These are phyloP conservation scores for Lepilemur ruficaudatus DNA, from an alignment of 2,797 vertebrate genomes.

Conservation along the genomic window DNA sequence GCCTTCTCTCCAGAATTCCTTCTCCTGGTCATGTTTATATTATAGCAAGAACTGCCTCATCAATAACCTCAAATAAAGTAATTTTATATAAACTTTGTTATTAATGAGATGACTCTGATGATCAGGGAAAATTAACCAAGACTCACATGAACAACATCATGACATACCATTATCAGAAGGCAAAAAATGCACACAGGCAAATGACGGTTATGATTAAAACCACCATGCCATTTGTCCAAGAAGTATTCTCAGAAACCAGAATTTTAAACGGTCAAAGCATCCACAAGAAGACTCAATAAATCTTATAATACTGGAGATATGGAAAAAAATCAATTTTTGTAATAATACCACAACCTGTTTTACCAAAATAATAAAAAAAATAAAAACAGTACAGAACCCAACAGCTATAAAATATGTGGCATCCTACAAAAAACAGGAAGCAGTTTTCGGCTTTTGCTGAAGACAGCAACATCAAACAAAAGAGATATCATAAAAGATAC, in stretches of 20 bases:
- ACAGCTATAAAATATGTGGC: background rate
- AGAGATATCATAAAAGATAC: background rate
- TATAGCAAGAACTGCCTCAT: background rate
- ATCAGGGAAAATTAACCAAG: background rate
- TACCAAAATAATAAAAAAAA: constrained; percentile 2
- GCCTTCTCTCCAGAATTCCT: background rate
- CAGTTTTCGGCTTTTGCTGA: background rate
- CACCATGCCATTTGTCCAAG: background rate
- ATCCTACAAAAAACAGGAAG: background rate
- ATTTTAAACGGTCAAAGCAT: background rate
- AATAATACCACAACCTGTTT: background rate
- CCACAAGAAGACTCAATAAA: background rate
- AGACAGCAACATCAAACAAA: background rate
- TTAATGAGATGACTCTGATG: background rate
- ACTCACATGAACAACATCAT: background rate
- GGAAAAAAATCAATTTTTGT: background rate
- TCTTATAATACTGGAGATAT: background rate
- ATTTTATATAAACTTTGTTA: background rate
- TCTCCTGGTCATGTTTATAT: background rate
- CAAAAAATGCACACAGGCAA: background rate
- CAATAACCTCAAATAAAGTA: constrained; percentile 34
- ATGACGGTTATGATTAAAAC: background rate
- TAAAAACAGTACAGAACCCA: background rate
- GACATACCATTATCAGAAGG: background rate
- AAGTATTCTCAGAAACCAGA: background rate